Base-by-base conservation (phyloP, 2,797 vertebrate genomes). In the Pitangus sulphuratus region DNA sequence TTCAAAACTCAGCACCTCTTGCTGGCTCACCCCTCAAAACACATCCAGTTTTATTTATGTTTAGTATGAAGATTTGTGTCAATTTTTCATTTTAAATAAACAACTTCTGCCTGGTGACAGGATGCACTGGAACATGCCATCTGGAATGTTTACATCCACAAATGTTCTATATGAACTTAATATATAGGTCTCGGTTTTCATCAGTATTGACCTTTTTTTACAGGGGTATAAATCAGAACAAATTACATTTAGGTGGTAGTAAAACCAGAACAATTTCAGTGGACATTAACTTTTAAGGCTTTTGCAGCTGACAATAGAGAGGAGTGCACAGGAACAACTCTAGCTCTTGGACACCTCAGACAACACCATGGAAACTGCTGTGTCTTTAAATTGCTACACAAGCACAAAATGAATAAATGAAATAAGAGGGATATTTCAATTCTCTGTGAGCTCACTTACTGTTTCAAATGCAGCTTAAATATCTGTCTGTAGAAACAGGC, bases 231-330 rank as follows among this genome's bases (percentile, higher is more conserved):
- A 92, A 93, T 91, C 82, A 94, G 50, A 79, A 57, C 64, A 91
- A 96, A 95, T 80, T 65, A 78, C 60, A 71, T 81, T 85, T 65
- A 81, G 82, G 50, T 40, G 40, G 53, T 11, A 50, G 28, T 89
- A 97, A 97, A 96, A 83, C 3, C 47, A 87, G 53, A 69, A 75
- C 61, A 20, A 66, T 94, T 96, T 93, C 82, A 92, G 65, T 45
- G 69, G 71, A 56, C 71, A 19, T 92, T 87, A 92, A 94, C 53
- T 94, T 94, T 89, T 78, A 93, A 85, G 78, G 82, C 15, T 80
- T 85, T 78, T 84, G 61, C 37, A 61, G 61, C 39, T 85, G 57
- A 71, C 60, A 87, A 6, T n/a, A 76, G 75, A 65, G 47, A 84
- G 53, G 24, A 64, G 51, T 1, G 5, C 22, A 45, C 7, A 30